phyloP scores from a whole-genome alignment of 2,797 vertebrate species.

The Sphenodon punctatus region DNA sequence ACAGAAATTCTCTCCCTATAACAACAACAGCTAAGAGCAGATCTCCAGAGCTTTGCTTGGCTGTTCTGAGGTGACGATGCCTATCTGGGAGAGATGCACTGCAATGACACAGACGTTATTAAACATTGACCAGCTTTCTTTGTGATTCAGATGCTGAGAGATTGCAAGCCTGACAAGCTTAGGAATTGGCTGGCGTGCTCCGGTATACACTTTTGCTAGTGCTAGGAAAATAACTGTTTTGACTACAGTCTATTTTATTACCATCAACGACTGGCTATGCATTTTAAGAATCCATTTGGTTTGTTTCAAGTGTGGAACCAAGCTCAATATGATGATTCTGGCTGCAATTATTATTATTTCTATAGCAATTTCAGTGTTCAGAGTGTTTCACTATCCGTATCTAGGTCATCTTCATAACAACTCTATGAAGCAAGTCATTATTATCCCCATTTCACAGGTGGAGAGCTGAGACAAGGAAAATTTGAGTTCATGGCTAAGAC shows the following conservation, averaged over 20 bases:
- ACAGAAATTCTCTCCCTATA: background rate
- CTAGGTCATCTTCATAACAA: too few species aligned
- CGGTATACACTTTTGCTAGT: background rate
- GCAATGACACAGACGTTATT: background rate
- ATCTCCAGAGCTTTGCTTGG: too few species aligned
- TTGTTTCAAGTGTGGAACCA: background rate
- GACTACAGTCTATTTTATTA: background rate
- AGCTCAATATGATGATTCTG: conserved; percentile 14
- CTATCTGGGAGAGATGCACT: background rate
- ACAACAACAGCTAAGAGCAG: background rate
- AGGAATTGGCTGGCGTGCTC: background rate
- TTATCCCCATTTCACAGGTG: too few species aligned
- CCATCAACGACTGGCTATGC: background rate
- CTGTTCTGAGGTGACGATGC: background rate
- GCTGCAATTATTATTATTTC: background rate
- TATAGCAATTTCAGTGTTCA: too few species aligned
- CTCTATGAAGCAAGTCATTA: too few species aligned
- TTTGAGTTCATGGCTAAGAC: too few species aligned
- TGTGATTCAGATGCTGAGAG: background rate
- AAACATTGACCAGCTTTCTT: background rate
- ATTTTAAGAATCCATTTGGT: fast-evolving
- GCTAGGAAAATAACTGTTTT: background rate
- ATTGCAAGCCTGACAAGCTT: background rate
- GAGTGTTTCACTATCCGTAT: too few species aligned
- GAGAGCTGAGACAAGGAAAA: too few species aligned